Evolutionary conservation across 2,797 vertebrate species (phyloP), one percentile per base, ranked within the genome.

Genomic region (Carapus acus): DNA sequence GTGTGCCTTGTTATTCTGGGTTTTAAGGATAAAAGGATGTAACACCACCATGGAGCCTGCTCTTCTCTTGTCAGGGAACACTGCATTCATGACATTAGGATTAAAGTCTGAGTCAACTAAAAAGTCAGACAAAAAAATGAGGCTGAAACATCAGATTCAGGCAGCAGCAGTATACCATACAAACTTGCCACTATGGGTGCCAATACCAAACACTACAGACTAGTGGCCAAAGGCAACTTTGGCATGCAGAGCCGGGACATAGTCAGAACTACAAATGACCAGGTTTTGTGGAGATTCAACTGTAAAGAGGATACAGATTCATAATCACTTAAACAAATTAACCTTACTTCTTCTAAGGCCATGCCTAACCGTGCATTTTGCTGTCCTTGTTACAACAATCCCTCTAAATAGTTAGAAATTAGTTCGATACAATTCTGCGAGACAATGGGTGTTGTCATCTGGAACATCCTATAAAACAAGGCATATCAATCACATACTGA

Each of bases 141-240:
- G n/a, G n/a, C n/a, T n/a, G n/a, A n/a, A n/a, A n/a, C n/a, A n/a
- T n/a, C 3, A 56, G n/a, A 62, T 39, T 22, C 60, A 6, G 18
- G 24, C 49, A 52, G 62, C 61, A 69, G 54, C 43, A 9, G 27
- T 40, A 53, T 44, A 39, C 23, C 43, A 58, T 40, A 63, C 67
- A 58, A 54, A 52, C 72, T 61, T 65, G 67, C 65, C 61, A 73
- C 70, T 62, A 63, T 58, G 49, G 67, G 51, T 66, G 66, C 62
- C 48, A 19, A 24, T 57, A 58, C 63, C 40, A 54, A 45, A 57
- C 54, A 23, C 70, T 70, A 75, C 70, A 71, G 78, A 63, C 58
- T 74, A 52, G 51, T 78, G 69, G 71, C 71, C 54, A 9, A 77
- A 82, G 70, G 76, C 76, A 80, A 79, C 70, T 57, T 51, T 42